These are phyloP conservation scores for Heteromormyrus szaboi DNA, from an alignment of 2,797 vertebrate species.

Conservation along the genomic window DNA sequence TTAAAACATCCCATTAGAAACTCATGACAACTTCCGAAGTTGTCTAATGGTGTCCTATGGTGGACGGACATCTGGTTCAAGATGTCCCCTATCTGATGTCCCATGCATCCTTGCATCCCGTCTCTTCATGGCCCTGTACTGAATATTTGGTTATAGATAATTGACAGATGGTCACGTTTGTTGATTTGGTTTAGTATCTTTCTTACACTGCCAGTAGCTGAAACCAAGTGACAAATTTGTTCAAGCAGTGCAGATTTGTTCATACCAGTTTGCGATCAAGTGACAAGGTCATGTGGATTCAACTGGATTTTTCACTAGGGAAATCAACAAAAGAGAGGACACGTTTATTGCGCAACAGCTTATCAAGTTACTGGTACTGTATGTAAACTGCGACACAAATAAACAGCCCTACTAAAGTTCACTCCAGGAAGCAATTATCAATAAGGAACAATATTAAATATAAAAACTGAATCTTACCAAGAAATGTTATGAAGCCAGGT, in stretches of 20 bases:
- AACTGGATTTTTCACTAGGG: neutral
- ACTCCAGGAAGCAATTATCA: neutral
- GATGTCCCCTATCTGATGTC: neutral
- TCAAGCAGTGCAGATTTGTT: neutral
- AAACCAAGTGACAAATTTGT: neutral
- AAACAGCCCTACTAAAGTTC: neutral
- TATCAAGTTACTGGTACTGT: neutral
- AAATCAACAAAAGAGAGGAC: neutral
- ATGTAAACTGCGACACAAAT: neutral
- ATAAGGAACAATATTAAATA: neutral
- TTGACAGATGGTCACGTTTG: neutral
- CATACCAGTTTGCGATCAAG: neutral
- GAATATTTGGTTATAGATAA: neutral
- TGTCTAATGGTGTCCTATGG: neutral
- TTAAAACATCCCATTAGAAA: neutral
- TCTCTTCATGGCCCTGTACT: neutral
- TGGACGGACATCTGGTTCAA: neutral
- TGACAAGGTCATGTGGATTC: neutral
- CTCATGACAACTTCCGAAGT: neutral
- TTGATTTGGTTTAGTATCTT: neutral
- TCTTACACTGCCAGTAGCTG: neutral
- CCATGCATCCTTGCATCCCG: neutral
- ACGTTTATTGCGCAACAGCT: neutral
- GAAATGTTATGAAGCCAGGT: neutral
- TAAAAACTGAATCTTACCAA: neutral